These are phyloP conservation scores for Raphicerus campestris DNA, from an alignment of 2,113 vertebrate genomes.

Conservation along the genomic window DNA sequence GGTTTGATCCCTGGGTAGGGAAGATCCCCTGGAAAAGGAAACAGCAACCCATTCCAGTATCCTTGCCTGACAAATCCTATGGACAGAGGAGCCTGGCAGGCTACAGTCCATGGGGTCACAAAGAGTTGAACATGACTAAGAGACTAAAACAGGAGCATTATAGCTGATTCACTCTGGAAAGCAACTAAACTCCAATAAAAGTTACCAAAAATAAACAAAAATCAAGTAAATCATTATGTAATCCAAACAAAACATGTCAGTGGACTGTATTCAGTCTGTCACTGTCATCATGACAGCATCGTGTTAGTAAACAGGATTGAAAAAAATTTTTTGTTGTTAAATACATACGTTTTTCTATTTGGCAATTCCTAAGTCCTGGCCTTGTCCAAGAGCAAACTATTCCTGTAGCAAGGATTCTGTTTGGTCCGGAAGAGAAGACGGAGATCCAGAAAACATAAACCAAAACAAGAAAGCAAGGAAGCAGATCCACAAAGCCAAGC, in stretches of 20 bases:
- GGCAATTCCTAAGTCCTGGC: background rate
- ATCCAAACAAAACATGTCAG: background rate
- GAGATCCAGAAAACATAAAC: slow-evolving; percentile 10
- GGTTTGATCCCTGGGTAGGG: background rate
- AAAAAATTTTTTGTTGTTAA: background rate
- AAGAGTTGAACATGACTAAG: background rate
- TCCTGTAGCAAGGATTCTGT: background rate
- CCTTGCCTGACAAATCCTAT: background rate
- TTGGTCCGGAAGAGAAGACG: background rate
- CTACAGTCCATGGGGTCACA: background rate
- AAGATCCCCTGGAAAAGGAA: background rate
- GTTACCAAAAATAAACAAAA: background rate
- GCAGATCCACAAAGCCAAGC: background rate
- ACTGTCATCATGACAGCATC: background rate
- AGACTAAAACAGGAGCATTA: background rate
- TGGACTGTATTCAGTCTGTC: background rate
- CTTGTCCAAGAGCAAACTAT: background rate
- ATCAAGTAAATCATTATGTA: background rate
- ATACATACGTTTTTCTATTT: background rate
- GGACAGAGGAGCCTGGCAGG: background rate
- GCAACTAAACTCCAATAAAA: background rate
- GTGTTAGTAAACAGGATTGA: background rate
- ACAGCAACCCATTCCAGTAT: background rate
- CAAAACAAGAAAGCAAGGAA: background rate
- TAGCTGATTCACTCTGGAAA: background rate